phyloP scores from a whole-genome alignment of 2,113 vertebrate species.

The Varanus komodoensis region DNA sequence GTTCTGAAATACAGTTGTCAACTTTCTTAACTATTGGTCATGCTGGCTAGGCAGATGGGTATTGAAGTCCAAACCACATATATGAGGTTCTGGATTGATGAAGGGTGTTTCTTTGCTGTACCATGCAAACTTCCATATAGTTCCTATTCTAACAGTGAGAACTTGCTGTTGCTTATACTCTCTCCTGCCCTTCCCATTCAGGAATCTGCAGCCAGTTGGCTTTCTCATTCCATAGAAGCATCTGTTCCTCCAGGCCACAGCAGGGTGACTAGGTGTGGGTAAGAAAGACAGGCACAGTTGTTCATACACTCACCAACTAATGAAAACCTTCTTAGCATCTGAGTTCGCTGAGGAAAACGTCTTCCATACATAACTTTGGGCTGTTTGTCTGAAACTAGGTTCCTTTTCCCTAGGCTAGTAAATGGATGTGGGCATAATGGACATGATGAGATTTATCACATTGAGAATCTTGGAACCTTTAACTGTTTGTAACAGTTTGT shows the following conservation, averaged over 20 bases:
- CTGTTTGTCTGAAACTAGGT: background rate
- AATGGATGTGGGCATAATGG: background rate
- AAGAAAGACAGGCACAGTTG: background rate
- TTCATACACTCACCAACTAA: background rate
- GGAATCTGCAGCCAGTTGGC: background rate
- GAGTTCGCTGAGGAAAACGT: background rate
- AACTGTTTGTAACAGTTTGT: too few species aligned
- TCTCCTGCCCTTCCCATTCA: background rate
- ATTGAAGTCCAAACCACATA: too few species aligned
- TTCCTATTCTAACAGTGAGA: background rate
- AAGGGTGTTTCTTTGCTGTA: background rate
- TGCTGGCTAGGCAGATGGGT: too few species aligned
- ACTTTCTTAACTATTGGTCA: too few species aligned
- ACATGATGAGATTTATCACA: background rate
- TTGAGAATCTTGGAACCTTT: background rate
- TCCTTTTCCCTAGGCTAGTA: background rate
- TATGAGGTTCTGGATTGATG: too few species aligned
- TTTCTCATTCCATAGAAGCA: background rate
- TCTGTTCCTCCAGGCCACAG: background rate
- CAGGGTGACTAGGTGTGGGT: background rate
- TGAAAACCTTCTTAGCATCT: background rate
- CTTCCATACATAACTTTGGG: background rate
- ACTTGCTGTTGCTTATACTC: background rate
- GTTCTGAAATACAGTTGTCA: too few species aligned
- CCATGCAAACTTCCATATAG: background rate